phyloP scores from a whole-genome alignment of 2,113 vertebrate species.

The Rhea pennata region DNA sequence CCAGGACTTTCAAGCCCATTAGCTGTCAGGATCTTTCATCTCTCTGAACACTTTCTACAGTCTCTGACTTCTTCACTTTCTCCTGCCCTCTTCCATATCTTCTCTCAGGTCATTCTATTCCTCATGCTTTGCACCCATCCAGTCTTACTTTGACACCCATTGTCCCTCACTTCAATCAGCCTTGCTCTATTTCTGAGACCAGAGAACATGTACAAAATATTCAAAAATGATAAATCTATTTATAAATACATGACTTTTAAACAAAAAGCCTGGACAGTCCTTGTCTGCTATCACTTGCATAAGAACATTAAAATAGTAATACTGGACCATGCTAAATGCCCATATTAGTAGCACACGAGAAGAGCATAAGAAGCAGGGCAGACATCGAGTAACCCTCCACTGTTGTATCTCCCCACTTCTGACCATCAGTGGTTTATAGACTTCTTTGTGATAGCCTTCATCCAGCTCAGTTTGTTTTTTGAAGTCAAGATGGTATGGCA shows the following conservation, averaged over 20 bases:
- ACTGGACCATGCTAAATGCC: not conserved
- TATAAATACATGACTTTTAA: not conserved
- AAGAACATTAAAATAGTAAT: not conserved
- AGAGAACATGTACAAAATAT: not conserved
- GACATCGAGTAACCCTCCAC: not conserved
- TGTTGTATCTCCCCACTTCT: not conserved
- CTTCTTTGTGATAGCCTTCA: not conserved
- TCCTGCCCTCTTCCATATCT: not conserved
- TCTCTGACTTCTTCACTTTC: not conserved
- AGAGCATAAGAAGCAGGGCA: not conserved
- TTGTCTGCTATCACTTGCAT: not conserved
- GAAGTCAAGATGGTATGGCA: not conserved
- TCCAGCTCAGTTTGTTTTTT: not conserved
- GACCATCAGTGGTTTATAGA: not conserved
- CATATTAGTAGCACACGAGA: not conserved
- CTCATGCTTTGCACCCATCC: not conserved
- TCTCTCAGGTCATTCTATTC: not conserved
- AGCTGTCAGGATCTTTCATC: not conserved
- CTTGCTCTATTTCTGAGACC: not conserved
- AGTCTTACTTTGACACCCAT: not conserved
- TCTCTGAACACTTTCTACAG: not conserved
- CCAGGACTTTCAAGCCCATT: not conserved
- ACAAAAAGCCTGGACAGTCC: not conserved
- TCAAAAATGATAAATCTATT: not conserved
- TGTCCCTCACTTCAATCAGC: not conserved